Percentiles rank a stretch among this genome's conserved stretches.
Conservation (phyloP, 1,140 invertebrate species). For the Drosophila mojavensis region DNA sequence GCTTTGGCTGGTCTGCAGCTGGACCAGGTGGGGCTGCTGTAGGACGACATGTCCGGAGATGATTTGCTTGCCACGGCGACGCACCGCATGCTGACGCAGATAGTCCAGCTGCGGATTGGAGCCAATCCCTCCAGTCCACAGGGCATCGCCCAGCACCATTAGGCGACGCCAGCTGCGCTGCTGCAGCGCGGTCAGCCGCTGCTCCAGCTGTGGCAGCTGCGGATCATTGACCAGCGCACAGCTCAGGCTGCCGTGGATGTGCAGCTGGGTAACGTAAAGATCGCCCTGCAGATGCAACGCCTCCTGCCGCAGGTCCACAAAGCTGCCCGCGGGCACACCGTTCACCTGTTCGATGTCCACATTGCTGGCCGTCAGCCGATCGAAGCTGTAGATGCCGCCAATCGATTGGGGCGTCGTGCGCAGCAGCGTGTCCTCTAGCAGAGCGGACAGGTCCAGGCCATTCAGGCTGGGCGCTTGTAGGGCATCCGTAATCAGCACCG, state of each 20-base stretch:
- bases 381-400: constrained; percentile 58
- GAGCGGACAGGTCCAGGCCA: constrained; percentile 35
- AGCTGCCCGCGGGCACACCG: constrained; percentile 21
- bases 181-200: constrained; percentile 32
- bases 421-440: constrained; percentile 68
- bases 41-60: constrained; percentile 65
- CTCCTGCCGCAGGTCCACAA: constrained; percentile 45
- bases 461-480: constrained; percentile 48
- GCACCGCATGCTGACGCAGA: constrained; percentile 63
- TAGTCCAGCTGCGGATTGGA: constrained; percentile 41
- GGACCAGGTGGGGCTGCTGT: constrained; percentile 11
- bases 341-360: constrained; percentile 66
- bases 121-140: constrained; percentile 31
- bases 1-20: constrained; percentile 17
- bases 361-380: constrained; percentile 44
- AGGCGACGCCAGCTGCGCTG: constrained; percentile 56
- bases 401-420: constrained; percentile 65
- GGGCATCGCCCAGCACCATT: constrained; percentile 58
- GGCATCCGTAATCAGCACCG: constrained; percentile 50
- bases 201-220: not conserved
- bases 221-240: constrained; percentile 26
- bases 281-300: constrained; percentile 41
- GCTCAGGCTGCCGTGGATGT: constrained; percentile 44
- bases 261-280: constrained; percentile 50
- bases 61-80: constrained; percentile 40